Evolutionary conservation across 2,888 invertebrate species (phyloP).

Genomic region (Leptopterna dolabrata): DNA sequence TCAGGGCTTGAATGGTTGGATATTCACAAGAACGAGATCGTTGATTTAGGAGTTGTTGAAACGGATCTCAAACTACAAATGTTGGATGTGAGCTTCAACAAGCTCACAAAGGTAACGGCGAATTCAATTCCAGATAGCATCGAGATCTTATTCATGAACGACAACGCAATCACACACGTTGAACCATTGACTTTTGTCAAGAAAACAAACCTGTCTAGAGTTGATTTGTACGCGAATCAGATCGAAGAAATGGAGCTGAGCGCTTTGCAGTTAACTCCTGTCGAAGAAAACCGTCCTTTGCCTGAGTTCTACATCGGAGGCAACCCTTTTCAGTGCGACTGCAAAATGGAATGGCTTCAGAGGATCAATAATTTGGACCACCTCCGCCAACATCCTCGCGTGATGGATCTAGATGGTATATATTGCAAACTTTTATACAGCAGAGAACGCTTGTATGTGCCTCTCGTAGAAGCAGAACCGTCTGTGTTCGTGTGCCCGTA

Average conservation of each 20-base stretch:
- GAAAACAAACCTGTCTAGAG: slow-evolving; percentile 88
- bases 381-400: slow-evolving; percentile 86
- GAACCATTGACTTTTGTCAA: slow-evolving; percentile 90
- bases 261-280: slow-evolving; percentile 81
- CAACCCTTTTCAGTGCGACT: slow-evolving; percentile 94
- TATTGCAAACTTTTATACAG: slow-evolving; percentile 90
- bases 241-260: slow-evolving; percentile 91
- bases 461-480: slow-evolving; percentile 87
- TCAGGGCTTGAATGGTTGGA: slow-evolving; percentile 87
- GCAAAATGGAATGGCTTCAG: slow-evolving; percentile 96
- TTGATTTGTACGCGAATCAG: slow-evolving; percentile 92
- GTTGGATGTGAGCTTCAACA: slow-evolving; percentile 91
- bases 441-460: slow-evolving; percentile 84
- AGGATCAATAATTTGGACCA: slow-evolving; percentile 87
- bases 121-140: slow-evolving; percentile 85
- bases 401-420: slow-evolving; percentile 90
- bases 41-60: slow-evolving; percentile 81
- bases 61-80: slow-evolving; percentile 82
- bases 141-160: slow-evolving; percentile 87
- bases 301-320: slow-evolving; percentile 94
- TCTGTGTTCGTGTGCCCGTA: slow-evolving; percentile 93
- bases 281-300: slow-evolving; percentile 78
- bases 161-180: slow-evolving; percentile 86
- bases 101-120: slow-evolving; percentile 80
- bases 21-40: slow-evolving; percentile 86